Percentiles rank a stretch among this genome's conserved stretches.
Evolutionary conservation across 2,113 vertebrate genomes (phyloP).

Genomic region (Caranx melampygus): DNA sequence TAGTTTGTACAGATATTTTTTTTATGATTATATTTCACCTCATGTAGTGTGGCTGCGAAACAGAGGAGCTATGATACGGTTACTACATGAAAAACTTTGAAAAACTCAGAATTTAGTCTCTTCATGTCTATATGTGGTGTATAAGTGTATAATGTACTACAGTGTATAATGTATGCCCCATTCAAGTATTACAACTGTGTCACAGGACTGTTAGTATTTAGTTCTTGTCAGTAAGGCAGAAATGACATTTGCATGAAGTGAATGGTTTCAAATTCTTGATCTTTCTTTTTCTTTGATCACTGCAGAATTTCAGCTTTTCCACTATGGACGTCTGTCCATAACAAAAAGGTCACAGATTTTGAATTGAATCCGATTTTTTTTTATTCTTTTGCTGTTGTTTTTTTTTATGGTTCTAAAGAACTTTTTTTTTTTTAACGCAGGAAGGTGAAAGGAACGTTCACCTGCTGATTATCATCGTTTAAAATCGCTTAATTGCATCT

Average conservation of each 20-base stretch:
- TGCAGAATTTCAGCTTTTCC: slow-evolving; percentile 1
- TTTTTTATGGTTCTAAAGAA: slow-evolving; percentile 73
- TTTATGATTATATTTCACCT: slow-evolving; percentile 28
- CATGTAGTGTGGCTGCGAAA: slow-evolving; percentile 35
- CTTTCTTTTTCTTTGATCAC: slow-evolving; percentile 25
- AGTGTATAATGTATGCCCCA: slow-evolving; percentile 14
- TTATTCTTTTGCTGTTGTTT: too few relatives aligned
- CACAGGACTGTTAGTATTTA: slow-evolving; percentile 56
- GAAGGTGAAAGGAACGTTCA: background rate
- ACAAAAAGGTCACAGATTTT: slow-evolving; percentile 1
- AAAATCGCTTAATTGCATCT: slow-evolving; percentile 60
- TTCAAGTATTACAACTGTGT: slow-evolving; percentile 54
- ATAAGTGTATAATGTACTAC: background rate
- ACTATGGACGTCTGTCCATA: background rate
- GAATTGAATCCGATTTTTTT: slow-evolving; percentile 22
- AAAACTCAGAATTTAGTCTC: background rate
- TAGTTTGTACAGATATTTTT: slow-evolving; percentile 57
- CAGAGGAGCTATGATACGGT: slow-evolving; percentile 55
- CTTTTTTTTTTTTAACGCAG: slow-evolving; percentile 15
- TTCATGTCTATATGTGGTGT: background rate
- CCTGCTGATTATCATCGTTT: slow-evolving; percentile 6
- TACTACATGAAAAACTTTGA: slow-evolving; percentile 42
- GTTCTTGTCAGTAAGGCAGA: slow-evolving; percentile 79
- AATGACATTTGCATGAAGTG: slow-evolving; percentile 66
- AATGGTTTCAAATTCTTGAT: slow-evolving; percentile 37